These are phyloP conservation scores for Hirtodrosophila trivittata DNA, from an alignment of 2,888 invertebrate species.

Conservation along the genomic window DNA sequence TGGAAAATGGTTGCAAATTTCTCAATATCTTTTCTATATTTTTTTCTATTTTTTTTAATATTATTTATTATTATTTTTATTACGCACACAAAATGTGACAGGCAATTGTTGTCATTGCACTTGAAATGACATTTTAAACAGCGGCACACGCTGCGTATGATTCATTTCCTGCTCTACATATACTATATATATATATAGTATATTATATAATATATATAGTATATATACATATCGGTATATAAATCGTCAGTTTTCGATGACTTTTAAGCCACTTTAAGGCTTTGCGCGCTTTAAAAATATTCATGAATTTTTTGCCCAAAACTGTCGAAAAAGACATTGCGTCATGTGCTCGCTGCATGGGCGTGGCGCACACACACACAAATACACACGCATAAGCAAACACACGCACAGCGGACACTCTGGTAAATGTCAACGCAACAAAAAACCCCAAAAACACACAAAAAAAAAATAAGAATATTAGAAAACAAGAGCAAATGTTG, in stretches of 20 bases:
- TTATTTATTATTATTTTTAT: slow-evolving; percentile 6
- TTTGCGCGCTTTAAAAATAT: neutral
- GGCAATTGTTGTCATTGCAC: slow-evolving; percentile 13
- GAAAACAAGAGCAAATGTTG: neutral
- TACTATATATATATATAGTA: neutral
- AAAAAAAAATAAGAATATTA: neutral
- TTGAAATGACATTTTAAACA: slow-evolving; percentile 12
- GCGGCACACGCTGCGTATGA: slow-evolving; percentile 36
- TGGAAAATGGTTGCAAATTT: too few species aligned
- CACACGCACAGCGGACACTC: too few species aligned
- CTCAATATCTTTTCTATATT: too few species aligned
- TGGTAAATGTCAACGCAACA: slow-evolving; percentile 37
- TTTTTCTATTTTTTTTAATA: too few species aligned
- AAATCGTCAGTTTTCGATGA: too few species aligned
- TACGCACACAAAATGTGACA: slow-evolving; percentile 15
- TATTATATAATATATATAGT: neutral
- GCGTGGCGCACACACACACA: slow-evolving; percentile 19
- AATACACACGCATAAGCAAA: too few species aligned
- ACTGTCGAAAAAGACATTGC: slow-evolving; percentile 16
- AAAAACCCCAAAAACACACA: neutral
- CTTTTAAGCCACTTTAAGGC: too few species aligned
- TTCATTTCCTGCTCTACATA: slow-evolving; percentile 1
- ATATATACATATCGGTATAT: too few species aligned
- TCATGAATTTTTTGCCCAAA: too few species aligned
- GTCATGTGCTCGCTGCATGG: slow-evolving; percentile 27